Evolutionary conservation across 2,888 invertebrate genomes (phyloP), one percentile per base, ranked within the genome.

Genomic region (Operophtera brumata): DNA sequence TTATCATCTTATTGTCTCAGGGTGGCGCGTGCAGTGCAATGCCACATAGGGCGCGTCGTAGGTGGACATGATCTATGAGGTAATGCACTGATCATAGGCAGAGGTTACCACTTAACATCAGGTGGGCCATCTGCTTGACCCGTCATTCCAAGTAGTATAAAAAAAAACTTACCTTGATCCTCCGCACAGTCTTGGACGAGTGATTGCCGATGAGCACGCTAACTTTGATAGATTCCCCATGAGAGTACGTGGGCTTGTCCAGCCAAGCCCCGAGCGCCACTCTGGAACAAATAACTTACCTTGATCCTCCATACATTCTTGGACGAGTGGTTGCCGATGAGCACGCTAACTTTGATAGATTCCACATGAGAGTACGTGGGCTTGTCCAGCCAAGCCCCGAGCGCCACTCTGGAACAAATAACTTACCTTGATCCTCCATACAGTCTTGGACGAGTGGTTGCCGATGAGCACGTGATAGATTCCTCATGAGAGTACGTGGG

Each of bases 361-460:
- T 97, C 96, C 5, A 96, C 96, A 74, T 96, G 96, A 3, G 94
- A 93, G 80, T 96, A 97, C 70, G 94, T 93, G 26, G 94, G 94
- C 71, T 94, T 95, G 82, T 97, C 95, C 67, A 97, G 86, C 73
- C 93, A 93, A 1, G 96, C 96, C 73, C 95, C 94, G 44, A 97
- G n/a, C n/a, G n/a, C n/a, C n/a, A n/a, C n/a, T n/a, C n/a, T n/a
- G n/a, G n/a, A n/a, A n/a, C n/a, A n/a, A n/a, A n/a, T n/a, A n/a
- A n/a, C n/a, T n/a, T n/a, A n/a, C n/a, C n/a, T n/a, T n/a, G n/a
- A n/a, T n/a, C n/a, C 95, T 92, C 61, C 95, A 92, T 11, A 97
- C 94, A 47, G 96, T 96, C 81, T 96, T 96, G 75, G 94, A 94
- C 69, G 96, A 96, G 73, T 94, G 94, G 80, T 97, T 97, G 66